Evolutionary conservation across 2,888 invertebrate genomes (phyloP).

Genomic region (Coecobrya sp.): DNA sequence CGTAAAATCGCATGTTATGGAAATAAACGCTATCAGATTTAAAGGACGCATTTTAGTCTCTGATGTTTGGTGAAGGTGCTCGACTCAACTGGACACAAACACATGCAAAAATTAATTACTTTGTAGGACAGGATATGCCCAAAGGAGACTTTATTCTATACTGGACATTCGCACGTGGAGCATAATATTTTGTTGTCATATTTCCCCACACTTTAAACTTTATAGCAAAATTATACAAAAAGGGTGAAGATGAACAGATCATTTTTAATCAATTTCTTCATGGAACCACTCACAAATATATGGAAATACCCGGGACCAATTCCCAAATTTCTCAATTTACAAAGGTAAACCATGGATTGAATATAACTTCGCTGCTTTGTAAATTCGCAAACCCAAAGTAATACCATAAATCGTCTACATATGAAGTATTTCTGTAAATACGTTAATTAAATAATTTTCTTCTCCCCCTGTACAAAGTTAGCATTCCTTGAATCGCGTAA

Average conservation of each 20-base stretch:
- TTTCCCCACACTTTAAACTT: not conserved
- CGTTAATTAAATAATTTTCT: not conserved
- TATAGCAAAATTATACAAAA: not conserved
- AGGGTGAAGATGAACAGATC: not conserved
- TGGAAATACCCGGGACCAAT: not conserved
- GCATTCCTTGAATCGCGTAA: not conserved
- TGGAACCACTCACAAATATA: not conserved
- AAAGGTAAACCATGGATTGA: constrained; percentile 31
- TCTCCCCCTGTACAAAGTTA: not conserved
- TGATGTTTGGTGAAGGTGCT: not conserved
- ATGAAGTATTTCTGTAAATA: not conserved
- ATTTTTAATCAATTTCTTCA: not conserved
- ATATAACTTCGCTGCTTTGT: constrained; percentile 12
- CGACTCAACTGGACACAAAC: not conserved
- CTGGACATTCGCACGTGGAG: not conserved
- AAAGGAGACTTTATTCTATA: not conserved
- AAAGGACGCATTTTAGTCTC: not conserved
- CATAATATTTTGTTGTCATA: constrained; percentile 33
- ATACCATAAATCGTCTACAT: not conserved
- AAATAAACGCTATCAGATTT: too few species aligned
- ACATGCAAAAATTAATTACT: not conserved
- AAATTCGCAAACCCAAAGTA: not conserved
- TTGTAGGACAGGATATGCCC: not conserved
- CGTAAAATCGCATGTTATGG: not conserved
- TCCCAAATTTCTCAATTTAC: constrained; percentile 1